Percentiles rank a stretch among this genome's conserved stretches.
These are phyloP conservation scores for Hypomesus transpacificus DNA, from an alignment of 2,113 vertebrate genomes.

Conservation along the genomic window DNA sequence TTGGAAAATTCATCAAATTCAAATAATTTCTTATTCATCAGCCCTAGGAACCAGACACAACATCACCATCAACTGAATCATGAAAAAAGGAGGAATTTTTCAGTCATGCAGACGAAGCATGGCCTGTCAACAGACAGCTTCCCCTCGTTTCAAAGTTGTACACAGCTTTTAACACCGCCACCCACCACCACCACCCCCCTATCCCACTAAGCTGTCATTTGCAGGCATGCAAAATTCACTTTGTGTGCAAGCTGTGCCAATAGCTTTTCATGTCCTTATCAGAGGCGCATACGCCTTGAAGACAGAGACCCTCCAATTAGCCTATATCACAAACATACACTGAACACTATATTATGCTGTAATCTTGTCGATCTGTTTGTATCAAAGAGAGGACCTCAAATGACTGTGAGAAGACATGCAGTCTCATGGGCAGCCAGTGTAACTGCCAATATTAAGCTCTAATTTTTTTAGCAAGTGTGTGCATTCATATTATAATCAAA, in stretches of 20 bases:
- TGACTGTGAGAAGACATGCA: too few species aligned
- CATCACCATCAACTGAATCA: neutral
- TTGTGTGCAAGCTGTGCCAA: slow-evolving; percentile 57
- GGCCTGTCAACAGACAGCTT: slow-evolving; percentile 33
- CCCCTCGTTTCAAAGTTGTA: slow-evolving; percentile 43
- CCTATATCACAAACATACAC: slow-evolving; percentile 40
- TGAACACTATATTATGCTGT: slow-evolving; percentile 28
- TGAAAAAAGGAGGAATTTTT: too few species aligned
- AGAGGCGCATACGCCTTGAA: slow-evolving; percentile 54
- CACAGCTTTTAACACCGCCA: slow-evolving; percentile 34
- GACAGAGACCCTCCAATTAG: slow-evolving; percentile 60
- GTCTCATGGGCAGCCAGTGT: neutral
- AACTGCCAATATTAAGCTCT: neutral
- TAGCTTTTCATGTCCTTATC: slow-evolving; percentile 62
- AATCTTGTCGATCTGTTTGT: slow-evolving; percentile 14
- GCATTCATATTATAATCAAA: too few species aligned
- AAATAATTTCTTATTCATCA: neutral
- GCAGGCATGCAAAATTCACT: slow-evolving; percentile 56
- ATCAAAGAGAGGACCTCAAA: neutral
- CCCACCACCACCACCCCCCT: slow-evolving; percentile 18
- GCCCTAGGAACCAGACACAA: neutral
- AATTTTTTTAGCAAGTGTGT: too few species aligned
- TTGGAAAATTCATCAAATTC: neutral
- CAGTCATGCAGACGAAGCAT: slow-evolving; percentile 34
- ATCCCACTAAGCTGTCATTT: slow-evolving; percentile 38